These are phyloP conservation scores for Eupithecia insigniata DNA, from an alignment of 2,888 invertebrate genomes.

Conservation along the genomic window DNA sequence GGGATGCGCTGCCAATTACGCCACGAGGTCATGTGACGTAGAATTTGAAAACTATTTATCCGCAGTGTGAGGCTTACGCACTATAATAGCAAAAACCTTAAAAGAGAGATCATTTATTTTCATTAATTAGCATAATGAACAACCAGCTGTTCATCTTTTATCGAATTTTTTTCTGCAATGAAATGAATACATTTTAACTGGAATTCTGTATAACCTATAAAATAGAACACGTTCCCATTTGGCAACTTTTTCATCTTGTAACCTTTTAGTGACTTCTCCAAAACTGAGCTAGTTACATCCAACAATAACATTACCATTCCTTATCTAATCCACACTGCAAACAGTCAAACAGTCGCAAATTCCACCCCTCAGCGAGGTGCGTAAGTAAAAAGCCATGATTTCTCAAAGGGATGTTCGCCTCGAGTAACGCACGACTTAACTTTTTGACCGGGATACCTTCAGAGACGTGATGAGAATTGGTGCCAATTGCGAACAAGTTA, in stretches of 20 bases:
- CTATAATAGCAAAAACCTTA: too few species aligned
- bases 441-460: constrained; percentile 82
- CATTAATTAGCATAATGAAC: background rate
- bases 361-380: constrained; percentile 49
- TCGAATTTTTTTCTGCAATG: background rate
- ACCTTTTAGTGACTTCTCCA: background rate
- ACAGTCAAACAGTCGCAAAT: constrained; percentile 45
- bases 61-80: too few species aligned
- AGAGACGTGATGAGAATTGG: constrained; percentile 75
- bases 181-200: background rate
- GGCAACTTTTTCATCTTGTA: background rate
- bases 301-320: constrained; percentile 27
- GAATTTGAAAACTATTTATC: too few species aligned
- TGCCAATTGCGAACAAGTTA: constrained; percentile 45
- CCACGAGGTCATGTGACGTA: too few species aligned
- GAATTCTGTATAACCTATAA: background rate
- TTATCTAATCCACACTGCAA: constrained; percentile 25
- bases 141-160: background rate
- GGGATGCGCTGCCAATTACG: too few species aligned
- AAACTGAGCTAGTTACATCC: constrained; percentile 2
- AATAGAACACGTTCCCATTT: background rate
- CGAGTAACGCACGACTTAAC: constrained; percentile 76
- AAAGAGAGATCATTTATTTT: background rate
- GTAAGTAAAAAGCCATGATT: constrained; percentile 76
- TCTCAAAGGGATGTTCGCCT: constrained; percentile 78